phyloP scores from a whole-genome alignment of 2,797 vertebrate genomes.

The Acipenser transmontanus region DNA sequence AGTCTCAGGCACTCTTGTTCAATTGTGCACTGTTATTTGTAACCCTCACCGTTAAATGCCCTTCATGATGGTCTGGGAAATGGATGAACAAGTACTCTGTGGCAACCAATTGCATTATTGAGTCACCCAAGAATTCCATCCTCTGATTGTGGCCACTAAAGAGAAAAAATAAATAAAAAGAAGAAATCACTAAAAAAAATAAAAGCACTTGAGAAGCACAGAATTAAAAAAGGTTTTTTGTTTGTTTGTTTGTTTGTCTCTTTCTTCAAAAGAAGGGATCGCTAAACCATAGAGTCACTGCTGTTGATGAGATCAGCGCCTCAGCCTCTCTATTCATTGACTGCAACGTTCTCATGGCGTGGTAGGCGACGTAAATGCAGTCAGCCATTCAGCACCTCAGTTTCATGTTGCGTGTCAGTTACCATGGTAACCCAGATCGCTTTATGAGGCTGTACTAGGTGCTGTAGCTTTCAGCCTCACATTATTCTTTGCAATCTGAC shows the following conservation, averaged over 20 bases:
- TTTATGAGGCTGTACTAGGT: too few species aligned
- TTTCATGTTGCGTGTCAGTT: too few species aligned
- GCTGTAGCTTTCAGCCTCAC: too few species aligned
- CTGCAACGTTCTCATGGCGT: too few species aligned
- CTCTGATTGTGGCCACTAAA: slow-evolving; percentile 94
- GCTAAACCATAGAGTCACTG: too few species aligned
- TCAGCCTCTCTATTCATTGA: too few species aligned
- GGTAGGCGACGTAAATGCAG: too few species aligned
- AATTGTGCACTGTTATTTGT: slow-evolving; percentile 21
- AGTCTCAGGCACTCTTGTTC: background rate
- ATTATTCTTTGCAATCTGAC: too few species aligned
- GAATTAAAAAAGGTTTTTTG: background rate
- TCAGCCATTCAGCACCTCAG: too few species aligned
- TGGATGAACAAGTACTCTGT: slow-evolving; percentile 98
- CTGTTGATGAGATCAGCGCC: too few species aligned
- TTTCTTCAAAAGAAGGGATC: too few species aligned
- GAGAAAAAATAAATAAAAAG: slow-evolving; percentile 30
- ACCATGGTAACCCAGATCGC: too few species aligned
- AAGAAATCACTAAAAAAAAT: slow-evolving; percentile 3
- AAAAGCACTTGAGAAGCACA: background rate
- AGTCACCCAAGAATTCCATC: slow-evolving; percentile 98
- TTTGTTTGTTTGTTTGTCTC: background rate
- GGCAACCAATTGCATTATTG: slow-evolving; percentile 96
- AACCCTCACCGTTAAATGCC: slow-evolving; percentile 85
- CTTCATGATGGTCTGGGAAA: slow-evolving; percentile 95